These are phyloP conservation scores for Empis stercorea DNA, from an alignment of 2,888 invertebrate genomes.

Conservation along the genomic window DNA sequence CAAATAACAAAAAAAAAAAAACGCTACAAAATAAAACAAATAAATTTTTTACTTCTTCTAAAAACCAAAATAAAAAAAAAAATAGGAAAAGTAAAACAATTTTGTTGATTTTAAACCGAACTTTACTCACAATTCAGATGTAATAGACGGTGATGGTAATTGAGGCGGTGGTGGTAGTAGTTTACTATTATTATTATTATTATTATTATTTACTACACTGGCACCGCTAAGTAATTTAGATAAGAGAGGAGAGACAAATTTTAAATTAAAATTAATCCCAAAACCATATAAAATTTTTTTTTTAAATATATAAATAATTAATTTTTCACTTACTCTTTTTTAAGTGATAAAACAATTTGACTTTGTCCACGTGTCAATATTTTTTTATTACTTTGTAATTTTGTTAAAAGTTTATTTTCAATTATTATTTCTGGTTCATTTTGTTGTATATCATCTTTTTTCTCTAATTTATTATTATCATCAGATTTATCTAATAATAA, in stretches of 20 bases:
- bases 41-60: too few relatives aligned
- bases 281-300: too few relatives aligned
- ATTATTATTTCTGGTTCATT: conserved; percentile 8
- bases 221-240: too few relatives aligned
- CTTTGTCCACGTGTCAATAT: conserved; percentile 30
- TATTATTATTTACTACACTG: neutral
- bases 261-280: too few relatives aligned
- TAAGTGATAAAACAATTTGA: conserved; percentile 27
- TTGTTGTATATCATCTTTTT: conserved; percentile 6
- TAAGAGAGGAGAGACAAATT: too few relatives aligned
- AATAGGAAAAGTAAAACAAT: neutral
- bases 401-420: conserved; percentile 7
- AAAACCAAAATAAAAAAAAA: conserved; percentile 5
- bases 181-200: neutral
- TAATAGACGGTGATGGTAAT: conserved; percentile 5
- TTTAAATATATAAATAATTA: too few relatives aligned
- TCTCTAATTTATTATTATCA: neutral
- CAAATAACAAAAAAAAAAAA: too few relatives aligned
- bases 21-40: too few relatives aligned
- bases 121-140: conserved; percentile 12
- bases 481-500: neutral
- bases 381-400: conserved; percentile 22
- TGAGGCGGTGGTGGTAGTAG: conserved; percentile 2
- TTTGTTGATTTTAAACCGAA: too few relatives aligned
- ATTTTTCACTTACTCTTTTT: conserved; percentile 28